phyloP scores from a whole-genome alignment of 2,113 vertebrate genomes.

The Pelobates fuscus region DNA sequence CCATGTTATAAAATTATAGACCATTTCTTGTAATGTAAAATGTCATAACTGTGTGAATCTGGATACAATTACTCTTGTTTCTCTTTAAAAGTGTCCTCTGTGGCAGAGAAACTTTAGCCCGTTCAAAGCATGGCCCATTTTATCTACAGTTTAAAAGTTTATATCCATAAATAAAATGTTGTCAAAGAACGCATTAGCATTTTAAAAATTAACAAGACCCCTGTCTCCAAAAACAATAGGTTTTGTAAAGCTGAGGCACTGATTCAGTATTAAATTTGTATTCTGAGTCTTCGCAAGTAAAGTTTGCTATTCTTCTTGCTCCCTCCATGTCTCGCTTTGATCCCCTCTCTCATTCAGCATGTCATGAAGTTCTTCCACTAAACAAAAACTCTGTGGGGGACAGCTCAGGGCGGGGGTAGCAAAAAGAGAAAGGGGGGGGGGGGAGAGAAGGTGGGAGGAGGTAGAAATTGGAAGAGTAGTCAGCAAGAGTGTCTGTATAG shows the following conservation, averaged over 20 bases:
- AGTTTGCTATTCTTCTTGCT: constrained; percentile 25
- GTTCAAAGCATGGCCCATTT: neutral
- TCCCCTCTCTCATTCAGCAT: constrained; percentile 28
- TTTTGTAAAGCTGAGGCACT: neutral
- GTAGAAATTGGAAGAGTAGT: constrained; percentile 16
- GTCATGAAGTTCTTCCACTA: constrained; percentile 39
- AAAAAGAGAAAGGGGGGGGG: constrained; percentile 20
- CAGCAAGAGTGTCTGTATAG: constrained; percentile 33
- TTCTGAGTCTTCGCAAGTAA: neutral
- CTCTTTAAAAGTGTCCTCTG: neutral
- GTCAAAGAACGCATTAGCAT: neutral
- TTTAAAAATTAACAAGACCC: constrained; percentile 1
- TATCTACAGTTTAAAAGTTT: neutral
- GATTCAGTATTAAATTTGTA: neutral
- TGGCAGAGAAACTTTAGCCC: neutral
- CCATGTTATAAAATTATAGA: too few species aligned
- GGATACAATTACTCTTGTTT: neutral
- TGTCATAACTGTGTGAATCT: neutral
- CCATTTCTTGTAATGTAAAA: too few species aligned
- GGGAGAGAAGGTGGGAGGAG: constrained; percentile 29
- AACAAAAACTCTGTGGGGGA: constrained; percentile 45
- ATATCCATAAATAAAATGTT: neutral
- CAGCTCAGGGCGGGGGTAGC: neutral
- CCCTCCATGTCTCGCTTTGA: constrained; percentile 12
- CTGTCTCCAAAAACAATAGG: neutral